Evolutionary conservation across 2,888 invertebrate genomes (phyloP).

Genomic region (Scelioninae gen. 1): DNA sequence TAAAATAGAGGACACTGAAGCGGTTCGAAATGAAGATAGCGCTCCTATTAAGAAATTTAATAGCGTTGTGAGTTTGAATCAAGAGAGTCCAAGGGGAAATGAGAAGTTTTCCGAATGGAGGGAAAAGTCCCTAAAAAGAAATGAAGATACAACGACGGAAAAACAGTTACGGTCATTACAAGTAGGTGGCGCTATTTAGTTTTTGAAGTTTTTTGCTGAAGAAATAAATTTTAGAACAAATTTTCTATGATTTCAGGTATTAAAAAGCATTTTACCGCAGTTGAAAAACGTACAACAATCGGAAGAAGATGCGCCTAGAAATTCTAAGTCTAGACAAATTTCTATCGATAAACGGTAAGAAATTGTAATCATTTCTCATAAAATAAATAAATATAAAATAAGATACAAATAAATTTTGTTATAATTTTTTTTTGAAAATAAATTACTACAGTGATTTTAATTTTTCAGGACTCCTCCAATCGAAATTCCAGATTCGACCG

Average conservation of each 20-base stretch:
- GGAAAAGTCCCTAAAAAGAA: constrained; percentile 79
- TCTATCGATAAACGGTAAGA: constrained; percentile 66
- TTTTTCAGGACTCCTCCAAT: constrained; percentile 42
- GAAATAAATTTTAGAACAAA: too few relatives aligned
- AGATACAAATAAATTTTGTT: constrained; percentile 4
- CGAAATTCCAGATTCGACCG: constrained; percentile 32
- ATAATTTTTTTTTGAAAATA: too few relatives aligned
- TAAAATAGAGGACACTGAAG: not conserved
- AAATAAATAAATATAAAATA: too few relatives aligned
- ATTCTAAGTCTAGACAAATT: constrained; percentile 38
- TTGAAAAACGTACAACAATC: constrained; percentile 80
- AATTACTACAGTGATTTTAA: too few relatives aligned
- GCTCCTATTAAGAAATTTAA: constrained; percentile 72
- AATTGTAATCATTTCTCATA: too few relatives aligned
- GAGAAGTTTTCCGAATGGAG: constrained; percentile 81
- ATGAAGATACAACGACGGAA: constrained; percentile 78
- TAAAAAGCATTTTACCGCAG: constrained; percentile 83
- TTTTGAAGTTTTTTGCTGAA: not conserved
- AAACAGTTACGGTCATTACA: constrained; percentile 81
- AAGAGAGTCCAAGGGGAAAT: constrained; percentile 72
- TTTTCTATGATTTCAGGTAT: constrained; percentile 75
- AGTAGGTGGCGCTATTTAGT: constrained; percentile 69
- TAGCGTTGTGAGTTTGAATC: constrained; percentile 77
- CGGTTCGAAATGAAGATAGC: constrained; percentile 40
- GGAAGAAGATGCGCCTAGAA: constrained; percentile 76